These are phyloP conservation scores for Otolemur garnettii DNA, from an alignment of 2,113 vertebrate species.

Conservation along the genomic window DNA sequence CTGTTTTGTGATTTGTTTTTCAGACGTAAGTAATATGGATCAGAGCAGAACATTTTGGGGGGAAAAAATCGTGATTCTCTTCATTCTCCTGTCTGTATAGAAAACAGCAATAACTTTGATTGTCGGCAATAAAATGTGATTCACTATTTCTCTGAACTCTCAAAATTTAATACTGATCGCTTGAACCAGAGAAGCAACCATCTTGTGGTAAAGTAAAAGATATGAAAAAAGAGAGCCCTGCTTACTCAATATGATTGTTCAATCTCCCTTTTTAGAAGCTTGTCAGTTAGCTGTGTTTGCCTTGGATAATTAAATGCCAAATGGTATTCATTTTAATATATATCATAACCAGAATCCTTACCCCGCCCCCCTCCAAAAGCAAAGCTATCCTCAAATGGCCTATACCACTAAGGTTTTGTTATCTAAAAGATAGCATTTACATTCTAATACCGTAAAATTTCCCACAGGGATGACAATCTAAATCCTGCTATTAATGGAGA, in stretches of 20 bases:
- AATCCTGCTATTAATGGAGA: conserved; percentile 58
- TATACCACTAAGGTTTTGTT: conserved; percentile 26
- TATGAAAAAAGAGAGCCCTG: background rate
- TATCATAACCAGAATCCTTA: conserved; percentile 54
- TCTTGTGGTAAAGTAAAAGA: conserved; percentile 45
- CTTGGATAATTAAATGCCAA: conserved; percentile 68
- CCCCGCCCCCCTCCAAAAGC: background rate
- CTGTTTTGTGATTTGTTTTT: conserved; percentile 60
- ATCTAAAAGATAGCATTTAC: conserved; percentile 64
- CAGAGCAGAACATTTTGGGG: background rate
- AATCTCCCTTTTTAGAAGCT: conserved; percentile 55
- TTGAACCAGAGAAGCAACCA: conserved; percentile 43
- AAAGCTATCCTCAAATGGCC: conserved; percentile 37
- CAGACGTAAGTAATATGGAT: conserved; percentile 54
- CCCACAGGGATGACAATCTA: conserved; percentile 50
- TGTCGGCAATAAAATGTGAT: conserved; percentile 63
- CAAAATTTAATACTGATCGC: conserved; percentile 66
- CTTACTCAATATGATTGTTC: conserved; percentile 5
- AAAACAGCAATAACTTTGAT: conserved; percentile 68
- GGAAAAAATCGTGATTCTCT: conserved; percentile 6
- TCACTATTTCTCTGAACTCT: conserved; percentile 61
- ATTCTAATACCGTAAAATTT: conserved; percentile 45
- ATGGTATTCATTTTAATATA: conserved; percentile 46
- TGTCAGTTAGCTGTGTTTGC: conserved; percentile 42
- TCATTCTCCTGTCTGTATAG: conserved; percentile 4